Percentiles rank a stretch among this genome's conserved stretches.
Evolutionary conservation across 2,797 vertebrate genomes (phyloP).

Genomic region (Ctenopoma multispine): DNA sequence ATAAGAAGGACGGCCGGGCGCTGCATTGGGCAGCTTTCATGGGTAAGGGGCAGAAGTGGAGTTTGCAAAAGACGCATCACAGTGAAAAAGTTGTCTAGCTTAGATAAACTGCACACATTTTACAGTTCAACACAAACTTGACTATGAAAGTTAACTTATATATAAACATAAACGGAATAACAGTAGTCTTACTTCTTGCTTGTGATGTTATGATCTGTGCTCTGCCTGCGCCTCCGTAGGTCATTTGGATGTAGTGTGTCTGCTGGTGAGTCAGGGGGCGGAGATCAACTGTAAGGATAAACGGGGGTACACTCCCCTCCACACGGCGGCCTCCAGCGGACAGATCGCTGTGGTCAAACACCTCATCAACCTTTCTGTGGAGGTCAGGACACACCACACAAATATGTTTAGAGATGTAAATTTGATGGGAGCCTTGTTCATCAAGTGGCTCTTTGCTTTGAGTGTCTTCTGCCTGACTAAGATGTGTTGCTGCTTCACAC

Average conservation of each 20-base stretch:
- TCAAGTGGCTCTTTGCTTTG: too few relatives aligned
- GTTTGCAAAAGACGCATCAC: too few relatives aligned
- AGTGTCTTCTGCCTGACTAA: too few relatives aligned
- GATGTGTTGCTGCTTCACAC: too few relatives aligned
- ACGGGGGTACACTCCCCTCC: constrained; percentile 95
- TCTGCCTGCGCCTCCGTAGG: constrained; percentile 79
- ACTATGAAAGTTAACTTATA: too few relatives aligned
- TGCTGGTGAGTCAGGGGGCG: constrained; percentile 94
- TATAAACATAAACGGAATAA: too few relatives aligned
- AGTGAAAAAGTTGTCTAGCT: too few relatives aligned
- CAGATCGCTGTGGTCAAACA: constrained; percentile 95
- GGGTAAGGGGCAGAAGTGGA: too few relatives aligned
- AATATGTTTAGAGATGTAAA: constrained; percentile 1
- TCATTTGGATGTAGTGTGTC: constrained; percentile 93
- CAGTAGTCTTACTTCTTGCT: background rate
- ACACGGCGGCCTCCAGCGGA: constrained; percentile 94
- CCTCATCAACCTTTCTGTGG: constrained; percentile 93
- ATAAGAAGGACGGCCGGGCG: constrained; percentile 96
- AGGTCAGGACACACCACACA: constrained; percentile 76
- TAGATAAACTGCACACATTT: too few relatives aligned
- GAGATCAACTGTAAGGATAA: constrained; percentile 98
- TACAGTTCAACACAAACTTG: too few relatives aligned
- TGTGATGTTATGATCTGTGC: background rate
- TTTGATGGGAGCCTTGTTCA: background rate
- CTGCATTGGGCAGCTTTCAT: constrained; percentile 97